These are phyloP conservation scores for Ennomos quercinarius DNA, from an alignment of 2,888 invertebrate species.

Conservation along the genomic window DNA sequence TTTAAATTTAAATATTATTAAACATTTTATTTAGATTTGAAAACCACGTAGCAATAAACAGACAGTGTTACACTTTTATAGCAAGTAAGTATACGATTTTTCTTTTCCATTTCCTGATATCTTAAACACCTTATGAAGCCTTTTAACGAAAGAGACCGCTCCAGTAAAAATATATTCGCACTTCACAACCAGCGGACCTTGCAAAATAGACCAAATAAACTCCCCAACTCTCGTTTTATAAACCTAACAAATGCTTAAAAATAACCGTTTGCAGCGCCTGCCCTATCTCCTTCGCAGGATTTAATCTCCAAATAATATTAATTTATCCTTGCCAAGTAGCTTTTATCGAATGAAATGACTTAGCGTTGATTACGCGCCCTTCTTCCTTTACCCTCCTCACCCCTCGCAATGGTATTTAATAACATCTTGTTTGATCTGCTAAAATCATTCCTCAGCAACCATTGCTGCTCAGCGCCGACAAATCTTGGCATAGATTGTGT, in stretches of 20 bases:
- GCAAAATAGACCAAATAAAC: constrained; percentile 17
- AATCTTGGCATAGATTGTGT: neutral
- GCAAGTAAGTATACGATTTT: too few relatives aligned
- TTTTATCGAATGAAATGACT: constrained; percentile 68
- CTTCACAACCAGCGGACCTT: constrained; percentile 1
- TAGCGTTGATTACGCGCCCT: constrained; percentile 68
- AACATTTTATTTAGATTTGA: too few relatives aligned
- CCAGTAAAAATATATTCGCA: neutral
- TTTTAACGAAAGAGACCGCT: too few relatives aligned
- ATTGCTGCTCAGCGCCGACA: constrained; percentile 13
- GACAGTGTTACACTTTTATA: too few relatives aligned
- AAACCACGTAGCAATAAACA: too few relatives aligned
- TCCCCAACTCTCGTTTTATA: constrained; percentile 9
- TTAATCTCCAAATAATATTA: constrained; percentile 61
- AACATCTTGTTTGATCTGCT: constrained; percentile 8
- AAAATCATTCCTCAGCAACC: constrained; percentile 2
- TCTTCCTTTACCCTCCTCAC: constrained; percentile 35
- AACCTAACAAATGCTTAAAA: constrained; percentile 26
- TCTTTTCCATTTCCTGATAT: too few relatives aligned
- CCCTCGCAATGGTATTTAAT: constrained; percentile 28
- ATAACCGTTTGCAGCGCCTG: constrained; percentile 29
- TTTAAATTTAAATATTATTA: too few relatives aligned
- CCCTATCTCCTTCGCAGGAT: constrained; percentile 36
- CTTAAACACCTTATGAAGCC: too few relatives aligned
- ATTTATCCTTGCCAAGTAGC: constrained; percentile 63